Conservation (phyloP, 2,888 invertebrate species). For the Drosophila parthenogenetica region DNA sequence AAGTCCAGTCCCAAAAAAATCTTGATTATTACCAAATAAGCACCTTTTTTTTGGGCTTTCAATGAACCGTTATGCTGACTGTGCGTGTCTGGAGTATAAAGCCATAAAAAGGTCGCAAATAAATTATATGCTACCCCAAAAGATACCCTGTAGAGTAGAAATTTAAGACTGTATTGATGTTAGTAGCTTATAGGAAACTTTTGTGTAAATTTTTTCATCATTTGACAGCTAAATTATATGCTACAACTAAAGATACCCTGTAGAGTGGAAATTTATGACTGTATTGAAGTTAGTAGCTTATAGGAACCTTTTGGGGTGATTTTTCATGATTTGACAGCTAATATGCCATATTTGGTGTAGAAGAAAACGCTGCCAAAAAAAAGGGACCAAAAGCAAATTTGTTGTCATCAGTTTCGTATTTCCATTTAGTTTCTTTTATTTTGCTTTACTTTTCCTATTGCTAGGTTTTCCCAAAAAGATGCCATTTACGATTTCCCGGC, state of each 20-base stretch:
- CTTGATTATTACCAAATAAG: conserved; percentile 6
- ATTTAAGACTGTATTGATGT: too few relatives aligned
- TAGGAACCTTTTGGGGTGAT: too few relatives aligned
- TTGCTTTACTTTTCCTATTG: background rate
- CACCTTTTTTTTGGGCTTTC: background rate
- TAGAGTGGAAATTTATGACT: too few relatives aligned
- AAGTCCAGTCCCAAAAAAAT: background rate
- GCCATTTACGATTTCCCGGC: conserved; percentile 16
- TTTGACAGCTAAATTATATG: too few relatives aligned
- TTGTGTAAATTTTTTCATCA: too few relatives aligned
- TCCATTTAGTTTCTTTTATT: background rate
- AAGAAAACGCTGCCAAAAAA: conserved; percentile 9
- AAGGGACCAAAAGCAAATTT: background rate
- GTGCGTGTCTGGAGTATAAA: background rate
- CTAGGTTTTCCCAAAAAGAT: conserved; percentile 16
- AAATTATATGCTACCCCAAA: background rate
- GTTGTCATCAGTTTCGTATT: conserved; percentile 24
- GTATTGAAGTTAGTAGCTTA: too few relatives aligned
- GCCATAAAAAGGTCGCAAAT: background rate
- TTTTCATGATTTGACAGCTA: too few relatives aligned
- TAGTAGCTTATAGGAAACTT: too few relatives aligned
- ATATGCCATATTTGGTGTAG: too few relatives aligned
- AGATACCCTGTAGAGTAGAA: conserved; percentile 1
- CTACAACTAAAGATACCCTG: too few relatives aligned
- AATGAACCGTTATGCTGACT: conserved; percentile 4